These are phyloP conservation scores for Rhabdomys pumilio DNA, from an alignment of 2,797 vertebrate species.

Conservation along the genomic window DNA sequence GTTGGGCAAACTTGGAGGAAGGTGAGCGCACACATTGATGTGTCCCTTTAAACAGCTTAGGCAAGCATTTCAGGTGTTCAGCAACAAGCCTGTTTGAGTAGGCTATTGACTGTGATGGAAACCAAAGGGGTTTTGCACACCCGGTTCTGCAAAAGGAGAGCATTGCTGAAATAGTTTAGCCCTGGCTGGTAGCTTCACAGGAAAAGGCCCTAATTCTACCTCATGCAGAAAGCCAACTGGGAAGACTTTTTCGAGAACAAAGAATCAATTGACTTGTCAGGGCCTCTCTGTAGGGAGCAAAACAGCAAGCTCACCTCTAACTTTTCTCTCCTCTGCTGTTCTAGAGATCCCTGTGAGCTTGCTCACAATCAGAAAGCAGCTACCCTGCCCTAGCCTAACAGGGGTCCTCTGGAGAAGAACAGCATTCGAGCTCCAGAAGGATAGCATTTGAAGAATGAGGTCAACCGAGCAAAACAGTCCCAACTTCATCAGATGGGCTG, in stretches of 20 bases:
- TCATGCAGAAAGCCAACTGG: constrained; percentile 20
- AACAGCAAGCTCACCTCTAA: constrained; percentile 47
- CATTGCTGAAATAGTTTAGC: constrained; percentile 76
- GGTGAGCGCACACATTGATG: background rate
- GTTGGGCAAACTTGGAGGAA: background rate
- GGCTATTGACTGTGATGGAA: background rate
- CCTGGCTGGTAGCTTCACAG: constrained; percentile 37
- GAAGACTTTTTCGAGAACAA: constrained; percentile 50
- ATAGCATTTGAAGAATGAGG: background rate
- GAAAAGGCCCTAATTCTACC: constrained; percentile 46
- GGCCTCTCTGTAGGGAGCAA: background rate
- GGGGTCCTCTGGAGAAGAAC: background rate
- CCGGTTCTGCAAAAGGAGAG: constrained; percentile 1
- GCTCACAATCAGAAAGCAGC: background rate
- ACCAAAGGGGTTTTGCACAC: background rate
- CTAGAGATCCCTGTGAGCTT: background rate
- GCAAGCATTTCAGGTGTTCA: background rate
- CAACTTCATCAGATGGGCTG: background rate
- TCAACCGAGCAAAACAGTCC: too few relatives aligned
- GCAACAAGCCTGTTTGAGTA: background rate
- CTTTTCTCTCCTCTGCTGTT: background rate
- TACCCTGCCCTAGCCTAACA: fast-evolving
- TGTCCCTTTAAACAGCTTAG: background rate
- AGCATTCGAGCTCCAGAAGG: background rate
- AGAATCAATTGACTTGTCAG: background rate